phyloP scores from a whole-genome alignment of 2,888 invertebrate species.

The Drosophila limbata region DNA sequence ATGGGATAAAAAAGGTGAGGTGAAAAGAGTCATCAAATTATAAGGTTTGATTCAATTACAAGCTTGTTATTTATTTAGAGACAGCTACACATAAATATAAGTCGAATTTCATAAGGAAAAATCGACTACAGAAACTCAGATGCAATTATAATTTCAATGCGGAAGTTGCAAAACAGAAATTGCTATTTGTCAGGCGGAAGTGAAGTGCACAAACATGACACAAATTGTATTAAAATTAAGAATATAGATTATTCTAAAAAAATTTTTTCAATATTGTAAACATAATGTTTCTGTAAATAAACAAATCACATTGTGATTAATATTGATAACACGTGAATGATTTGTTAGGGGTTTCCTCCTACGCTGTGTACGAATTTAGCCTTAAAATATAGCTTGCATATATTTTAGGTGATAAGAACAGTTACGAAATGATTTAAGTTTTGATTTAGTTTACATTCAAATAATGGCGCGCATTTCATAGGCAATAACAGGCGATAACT shows the following conservation, averaged over 20 bases:
- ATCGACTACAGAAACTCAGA: conserved; percentile 12
- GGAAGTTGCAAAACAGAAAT: conserved; percentile 37
- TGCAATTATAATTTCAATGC: conserved; percentile 38
- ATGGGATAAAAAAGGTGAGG: conserved; percentile 36
- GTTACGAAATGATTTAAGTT: not conserved
- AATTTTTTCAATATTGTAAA: not conserved
- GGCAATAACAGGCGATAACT: conserved; percentile 7
- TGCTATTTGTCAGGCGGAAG: conserved; percentile 38
- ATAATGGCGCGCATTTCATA: not conserved
- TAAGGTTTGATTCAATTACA: conserved; percentile 18
- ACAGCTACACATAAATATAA: not conserved
- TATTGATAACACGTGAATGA: not conserved
- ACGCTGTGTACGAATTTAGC: not conserved
- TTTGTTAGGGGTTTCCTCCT: conserved; percentile 2
- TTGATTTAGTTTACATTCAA: conserved; percentile 1
- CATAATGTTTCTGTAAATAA: not conserved
- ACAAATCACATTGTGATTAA: not conserved
- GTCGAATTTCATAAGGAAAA: not conserved
- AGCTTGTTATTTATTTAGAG: not conserved
- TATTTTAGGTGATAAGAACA: conserved; percentile 8
- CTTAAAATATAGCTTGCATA: not conserved
- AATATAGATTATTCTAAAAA: not conserved
- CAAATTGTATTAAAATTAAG: conserved; percentile 18
- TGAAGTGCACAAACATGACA: conserved; percentile 20
- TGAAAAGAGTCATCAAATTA: conserved; percentile 19